Conservation (phyloP, 1,140 invertebrate species). For the Drosophila tropicalis region DNA sequence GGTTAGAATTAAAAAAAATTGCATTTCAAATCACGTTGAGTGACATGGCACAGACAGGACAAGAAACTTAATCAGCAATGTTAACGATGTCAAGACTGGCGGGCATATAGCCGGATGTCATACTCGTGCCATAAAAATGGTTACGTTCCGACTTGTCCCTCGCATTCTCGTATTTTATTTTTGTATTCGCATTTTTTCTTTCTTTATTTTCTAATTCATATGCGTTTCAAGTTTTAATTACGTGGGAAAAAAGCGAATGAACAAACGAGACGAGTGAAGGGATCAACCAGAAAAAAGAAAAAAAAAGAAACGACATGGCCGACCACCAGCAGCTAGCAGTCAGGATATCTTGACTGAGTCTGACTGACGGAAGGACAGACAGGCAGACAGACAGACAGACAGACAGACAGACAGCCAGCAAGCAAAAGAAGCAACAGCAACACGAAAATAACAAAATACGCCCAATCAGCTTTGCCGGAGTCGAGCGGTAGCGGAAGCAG, state of each 20-base stretch:
- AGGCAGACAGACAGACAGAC: slow-evolving; percentile 27
- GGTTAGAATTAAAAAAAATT: slow-evolving; percentile 59
- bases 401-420: slow-evolving; percentile 18
- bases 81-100: slow-evolving; percentile 75
- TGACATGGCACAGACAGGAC: slow-evolving; percentile 71
- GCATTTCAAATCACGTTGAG: slow-evolving; percentile 80
- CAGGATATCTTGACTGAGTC: slow-evolving; percentile 57
- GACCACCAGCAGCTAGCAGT: slow-evolving; percentile 37
- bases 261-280: slow-evolving; percentile 44
- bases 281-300: no score
- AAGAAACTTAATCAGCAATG: slow-evolving; percentile 81
- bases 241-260: slow-evolving; percentile 67
- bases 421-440: slow-evolving; percentile 42
- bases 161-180: slow-evolving; percentile 57
- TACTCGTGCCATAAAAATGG: slow-evolving; percentile 59
- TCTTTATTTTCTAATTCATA: slow-evolving; percentile 79
- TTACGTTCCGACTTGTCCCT: slow-evolving; percentile 47
- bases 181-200: slow-evolving; percentile 17
- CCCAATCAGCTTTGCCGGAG: slow-evolving; percentile 72
- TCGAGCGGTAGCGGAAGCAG: slow-evolving; percentile 51
- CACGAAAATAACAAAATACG: slow-evolving; percentile 81
- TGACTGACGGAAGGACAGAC: slow-evolving; percentile 55
- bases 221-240: slow-evolving; percentile 82
- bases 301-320: slow-evolving; percentile 1
- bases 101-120: slow-evolving; percentile 39